Evolutionary conservation across 2,888 invertebrate genomes (phyloP).

Genomic region (Yponomeuta plumbellus): DNA sequence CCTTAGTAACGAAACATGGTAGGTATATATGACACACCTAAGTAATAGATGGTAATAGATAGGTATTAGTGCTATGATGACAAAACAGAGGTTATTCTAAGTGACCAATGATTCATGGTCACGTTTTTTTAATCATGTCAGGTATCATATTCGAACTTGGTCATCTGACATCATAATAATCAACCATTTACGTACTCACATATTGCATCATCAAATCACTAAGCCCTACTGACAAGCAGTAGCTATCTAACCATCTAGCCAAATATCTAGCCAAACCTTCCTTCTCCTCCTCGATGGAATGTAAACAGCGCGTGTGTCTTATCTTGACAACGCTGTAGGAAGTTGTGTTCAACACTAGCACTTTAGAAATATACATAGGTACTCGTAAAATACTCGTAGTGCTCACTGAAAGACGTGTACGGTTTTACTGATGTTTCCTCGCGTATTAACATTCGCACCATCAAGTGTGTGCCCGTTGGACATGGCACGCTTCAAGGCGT

Average conservation of each 20-base stretch:
- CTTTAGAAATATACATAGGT: conserved; percentile 49
- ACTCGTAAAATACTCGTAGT: conserved; percentile 20
- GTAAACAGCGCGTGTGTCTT: conserved; percentile 54
- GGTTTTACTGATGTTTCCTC: conserved; percentile 32
- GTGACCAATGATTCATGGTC: conserved; percentile 4
- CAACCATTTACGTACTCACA: background rate
- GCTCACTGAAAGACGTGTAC: conserved; percentile 28
- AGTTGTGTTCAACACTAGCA: conserved; percentile 50
- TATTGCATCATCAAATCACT: background rate
- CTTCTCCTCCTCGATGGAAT: conserved; percentile 58
- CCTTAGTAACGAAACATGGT: background rate
- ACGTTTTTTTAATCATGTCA: background rate
- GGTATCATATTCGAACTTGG: background rate
- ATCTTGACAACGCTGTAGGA: conserved; percentile 59
- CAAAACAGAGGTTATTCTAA: background rate
- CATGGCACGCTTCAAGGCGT: conserved; percentile 13
- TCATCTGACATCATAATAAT: background rate
- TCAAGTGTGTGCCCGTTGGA: conserved; percentile 32
- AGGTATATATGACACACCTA: background rate
- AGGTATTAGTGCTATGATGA: conserved; percentile 4
- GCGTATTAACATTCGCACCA: conserved; percentile 26
- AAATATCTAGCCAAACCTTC: conserved; percentile 30
- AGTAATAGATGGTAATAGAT: too few relatives aligned
- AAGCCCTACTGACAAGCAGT: background rate
- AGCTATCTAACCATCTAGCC: too few relatives aligned